phyloP scores from a whole-genome alignment of 2,113 vertebrate genomes.

The Tragulus kanchil region DNA sequence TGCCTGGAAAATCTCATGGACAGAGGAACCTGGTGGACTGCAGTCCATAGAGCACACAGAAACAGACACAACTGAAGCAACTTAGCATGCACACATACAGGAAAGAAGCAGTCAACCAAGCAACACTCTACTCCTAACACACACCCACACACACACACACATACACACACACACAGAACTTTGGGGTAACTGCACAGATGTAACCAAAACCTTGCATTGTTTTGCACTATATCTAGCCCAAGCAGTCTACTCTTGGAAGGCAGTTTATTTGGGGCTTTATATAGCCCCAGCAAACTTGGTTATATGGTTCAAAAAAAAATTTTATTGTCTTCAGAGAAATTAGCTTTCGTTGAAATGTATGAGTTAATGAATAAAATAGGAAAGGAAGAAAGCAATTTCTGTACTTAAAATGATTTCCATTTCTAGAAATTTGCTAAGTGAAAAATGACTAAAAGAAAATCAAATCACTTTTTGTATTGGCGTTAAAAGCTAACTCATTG shows the following conservation, averaged over 20 bases:
- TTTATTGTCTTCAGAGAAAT: conserved; percentile 33
- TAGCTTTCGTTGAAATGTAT: background rate
- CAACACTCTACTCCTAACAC: accelerated
- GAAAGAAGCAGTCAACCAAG: background rate
- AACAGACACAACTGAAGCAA: too few species aligned
- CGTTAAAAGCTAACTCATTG: conserved; percentile 23
- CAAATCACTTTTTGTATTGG: background rate
- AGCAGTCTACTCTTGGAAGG: background rate
- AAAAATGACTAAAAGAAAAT: conserved; percentile 20
- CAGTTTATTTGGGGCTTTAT: background rate
- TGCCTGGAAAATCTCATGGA: too few species aligned
- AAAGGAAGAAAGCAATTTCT: conserved; percentile 35
- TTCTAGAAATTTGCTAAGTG: conserved; percentile 13
- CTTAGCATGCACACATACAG: too few species aligned
- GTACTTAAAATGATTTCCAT: background rate
- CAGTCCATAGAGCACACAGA: too few species aligned
- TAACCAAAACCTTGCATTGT: background rate
- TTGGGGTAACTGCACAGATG: background rate
- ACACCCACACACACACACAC: too few species aligned
- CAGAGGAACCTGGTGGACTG: too few species aligned
- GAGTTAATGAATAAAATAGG: background rate
- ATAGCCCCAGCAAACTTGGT: background rate
- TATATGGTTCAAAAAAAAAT: background rate
- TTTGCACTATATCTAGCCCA: background rate
- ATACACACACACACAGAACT: background rate